A percentile compares a stretch with the other conserved stretches of the same genome.
These are phyloP conservation scores for Drosophila seclusa DNA, from an alignment of 2,888 invertebrate genomes.

Conservation along the genomic window DNA sequence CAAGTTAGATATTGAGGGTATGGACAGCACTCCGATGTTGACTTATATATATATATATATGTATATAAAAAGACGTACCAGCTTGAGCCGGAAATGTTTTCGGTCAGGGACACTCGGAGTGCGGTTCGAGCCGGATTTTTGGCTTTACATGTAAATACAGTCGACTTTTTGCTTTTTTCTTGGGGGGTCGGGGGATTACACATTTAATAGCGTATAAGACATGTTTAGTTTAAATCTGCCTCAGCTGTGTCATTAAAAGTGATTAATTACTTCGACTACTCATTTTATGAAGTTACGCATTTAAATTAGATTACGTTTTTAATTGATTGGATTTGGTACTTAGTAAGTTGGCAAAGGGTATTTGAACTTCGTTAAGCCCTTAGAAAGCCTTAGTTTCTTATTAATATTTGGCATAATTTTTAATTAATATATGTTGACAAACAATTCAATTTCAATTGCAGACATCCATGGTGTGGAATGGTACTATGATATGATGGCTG, in stretches of 20 bases:
- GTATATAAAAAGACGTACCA: slow-evolving; percentile 32
- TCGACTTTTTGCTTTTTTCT: slow-evolving; percentile 13
- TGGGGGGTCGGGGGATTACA: not conserved
- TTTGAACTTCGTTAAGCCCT: not conserved
- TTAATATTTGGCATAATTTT: slow-evolving; percentile 49
- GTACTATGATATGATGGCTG: slow-evolving; percentile 3
- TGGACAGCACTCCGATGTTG: slow-evolving; percentile 5
- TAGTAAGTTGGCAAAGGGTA: slow-evolving; percentile 9
- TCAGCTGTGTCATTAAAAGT: not conserved
- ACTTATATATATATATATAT: slow-evolving; percentile 11
- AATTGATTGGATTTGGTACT: not conserved
- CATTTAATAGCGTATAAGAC: not conserved
- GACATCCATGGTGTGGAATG: slow-evolving; percentile 17
- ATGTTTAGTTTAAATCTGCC: not conserved
- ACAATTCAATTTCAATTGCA: slow-evolving; percentile 64
- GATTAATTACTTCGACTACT: not conserved
- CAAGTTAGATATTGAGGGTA: slow-evolving; percentile 46
- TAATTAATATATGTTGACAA: slow-evolving; percentile 53
- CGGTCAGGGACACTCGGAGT: slow-evolving; percentile 57
- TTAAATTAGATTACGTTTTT: not conserved
- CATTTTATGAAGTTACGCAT: not conserved
- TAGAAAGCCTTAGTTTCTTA: not conserved
- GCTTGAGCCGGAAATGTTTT: slow-evolving; percentile 58
- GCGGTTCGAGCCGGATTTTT: slow-evolving; percentile 53
- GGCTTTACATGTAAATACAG: slow-evolving; percentile 38